Percentiles rank a stretch among this genome's conserved stretches.
Conservation (phyloP, 1,140 invertebrate species). For the Pachypeltis micranthus region DNA sequence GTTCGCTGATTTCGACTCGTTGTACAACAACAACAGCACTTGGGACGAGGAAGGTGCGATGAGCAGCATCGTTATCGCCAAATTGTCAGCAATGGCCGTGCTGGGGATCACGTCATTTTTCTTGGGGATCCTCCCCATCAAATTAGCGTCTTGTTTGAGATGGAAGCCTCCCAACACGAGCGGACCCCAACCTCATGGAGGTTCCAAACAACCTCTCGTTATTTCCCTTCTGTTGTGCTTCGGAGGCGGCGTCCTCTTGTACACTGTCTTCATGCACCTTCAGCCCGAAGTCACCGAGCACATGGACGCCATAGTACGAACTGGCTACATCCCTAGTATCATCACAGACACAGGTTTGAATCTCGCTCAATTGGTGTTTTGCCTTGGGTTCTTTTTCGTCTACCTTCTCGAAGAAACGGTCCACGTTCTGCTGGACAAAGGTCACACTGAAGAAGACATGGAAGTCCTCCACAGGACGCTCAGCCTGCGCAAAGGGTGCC, state of each 20-base stretch:
- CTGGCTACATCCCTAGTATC: constrained; percentile 31
- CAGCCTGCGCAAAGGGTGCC: constrained; percentile 36
- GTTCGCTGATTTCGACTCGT: background rate
- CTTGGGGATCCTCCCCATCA: constrained; percentile 51
- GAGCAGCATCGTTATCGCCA: constrained; percentile 39
- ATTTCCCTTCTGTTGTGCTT: constrained; percentile 57
- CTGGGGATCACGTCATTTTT: constrained; percentile 54
- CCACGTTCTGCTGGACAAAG: constrained; percentile 42
- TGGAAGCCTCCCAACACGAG: constrained; percentile 24
- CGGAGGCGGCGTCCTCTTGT: constrained; percentile 67
- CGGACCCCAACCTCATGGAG: constrained; percentile 15
- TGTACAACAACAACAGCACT: background rate
- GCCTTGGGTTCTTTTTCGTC: constrained; percentile 58
- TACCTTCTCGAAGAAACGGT: constrained; percentile 60
- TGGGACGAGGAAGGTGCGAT: background rate
- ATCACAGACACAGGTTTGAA: constrained; percentile 34
- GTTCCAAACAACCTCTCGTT: constrained; percentile 37
- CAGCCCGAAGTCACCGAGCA: constrained; percentile 58
- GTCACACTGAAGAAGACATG: constrained; percentile 32
- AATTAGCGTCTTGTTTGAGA: constrained; percentile 36
- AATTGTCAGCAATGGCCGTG: constrained; percentile 53
- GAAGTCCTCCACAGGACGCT: constrained; percentile 44
- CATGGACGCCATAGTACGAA: constrained; percentile 34
- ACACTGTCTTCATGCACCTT: constrained; percentile 63
- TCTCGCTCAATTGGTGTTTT: constrained; percentile 52